Evolutionary conservation across 1,140 invertebrate genomes (phyloP).

Genomic region (Littorina saxatilis): DNA sequence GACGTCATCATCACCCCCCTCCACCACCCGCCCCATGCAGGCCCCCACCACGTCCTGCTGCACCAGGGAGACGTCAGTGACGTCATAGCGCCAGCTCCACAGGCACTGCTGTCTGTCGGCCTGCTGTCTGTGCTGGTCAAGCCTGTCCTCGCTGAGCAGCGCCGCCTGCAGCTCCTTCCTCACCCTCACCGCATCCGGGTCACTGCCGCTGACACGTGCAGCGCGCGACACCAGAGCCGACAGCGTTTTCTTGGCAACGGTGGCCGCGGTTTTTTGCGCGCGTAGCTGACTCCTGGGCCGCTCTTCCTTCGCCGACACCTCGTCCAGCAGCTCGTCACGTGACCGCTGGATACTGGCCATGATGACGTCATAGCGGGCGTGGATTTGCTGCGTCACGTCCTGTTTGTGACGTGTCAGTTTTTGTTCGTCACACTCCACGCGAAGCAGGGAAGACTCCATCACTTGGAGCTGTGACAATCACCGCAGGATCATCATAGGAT

Average conservation of each 20-base stretch:
- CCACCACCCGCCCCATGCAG: conserved; percentile 13
- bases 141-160: conserved; percentile 1
- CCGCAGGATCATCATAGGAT: too few species aligned
- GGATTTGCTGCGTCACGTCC: background rate
- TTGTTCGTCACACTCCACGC: background rate
- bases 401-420: conserved; percentile 15
- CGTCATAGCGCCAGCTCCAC: background rate
- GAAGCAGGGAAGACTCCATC: background rate
- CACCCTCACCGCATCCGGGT: background rate
- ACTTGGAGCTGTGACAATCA: background rate
- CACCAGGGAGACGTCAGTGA: background rate
- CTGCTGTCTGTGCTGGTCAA: background rate
- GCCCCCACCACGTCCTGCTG: background rate
- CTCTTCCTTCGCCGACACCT: background rate
- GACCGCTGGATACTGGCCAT: background rate
- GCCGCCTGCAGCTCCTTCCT: conserved; percentile 27
- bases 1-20: background rate
- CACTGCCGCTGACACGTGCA: too few species aligned
- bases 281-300: background rate
- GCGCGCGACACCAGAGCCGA: conserved; percentile 12
- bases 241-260: background rate
- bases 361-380: background rate
- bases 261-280: background rate
- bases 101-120: background rate
- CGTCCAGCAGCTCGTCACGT: conserved; percentile 18